These are phyloP conservation scores for Apis laboriosa DNA, from an alignment of 1,140 invertebrate species.

Conservation along the genomic window DNA sequence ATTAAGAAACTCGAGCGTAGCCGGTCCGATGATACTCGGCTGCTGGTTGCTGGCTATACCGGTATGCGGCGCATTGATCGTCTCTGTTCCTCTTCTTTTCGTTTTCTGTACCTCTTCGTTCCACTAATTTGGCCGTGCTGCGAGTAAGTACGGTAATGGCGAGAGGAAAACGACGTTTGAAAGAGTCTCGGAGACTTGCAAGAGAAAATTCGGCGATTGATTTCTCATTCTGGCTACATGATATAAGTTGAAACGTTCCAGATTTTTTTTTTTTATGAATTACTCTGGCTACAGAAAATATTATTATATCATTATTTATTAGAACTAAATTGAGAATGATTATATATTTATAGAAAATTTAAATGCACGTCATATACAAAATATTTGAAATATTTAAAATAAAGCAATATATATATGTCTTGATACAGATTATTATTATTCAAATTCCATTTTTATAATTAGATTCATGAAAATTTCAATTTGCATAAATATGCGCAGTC, in stretches of 20 bases:
- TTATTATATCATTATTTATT: no score
- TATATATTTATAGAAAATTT: no score
- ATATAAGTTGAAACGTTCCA: not conserved
- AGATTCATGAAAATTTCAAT: not conserved
- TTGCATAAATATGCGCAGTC: not conserved
- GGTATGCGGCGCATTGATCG: constrained; percentile 64
- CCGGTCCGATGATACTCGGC: constrained; percentile 62
- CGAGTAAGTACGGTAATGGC: constrained; percentile 18
- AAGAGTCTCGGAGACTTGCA: not conserved
- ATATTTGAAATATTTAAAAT: no score
- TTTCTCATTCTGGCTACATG: not conserved
- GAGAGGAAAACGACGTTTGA: constrained; percentile 15
- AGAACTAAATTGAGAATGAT: no score
- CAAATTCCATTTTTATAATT: not conserved
- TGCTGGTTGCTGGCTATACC: constrained; percentile 32
- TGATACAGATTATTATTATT: no score
- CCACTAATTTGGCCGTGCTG: constrained; percentile 23
- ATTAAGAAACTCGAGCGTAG: constrained; percentile 77
- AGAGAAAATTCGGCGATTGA: constrained; percentile 1
- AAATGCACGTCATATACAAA: no score
- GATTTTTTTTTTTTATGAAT: not conserved
- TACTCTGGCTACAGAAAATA: not conserved
- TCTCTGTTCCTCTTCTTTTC: not conserved
- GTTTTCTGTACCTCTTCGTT: constrained; percentile 4
- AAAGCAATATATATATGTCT: no score